Conservation (phyloP, 2,888 invertebrate genomes). For the Synanthedon vespiformis region DNA sequence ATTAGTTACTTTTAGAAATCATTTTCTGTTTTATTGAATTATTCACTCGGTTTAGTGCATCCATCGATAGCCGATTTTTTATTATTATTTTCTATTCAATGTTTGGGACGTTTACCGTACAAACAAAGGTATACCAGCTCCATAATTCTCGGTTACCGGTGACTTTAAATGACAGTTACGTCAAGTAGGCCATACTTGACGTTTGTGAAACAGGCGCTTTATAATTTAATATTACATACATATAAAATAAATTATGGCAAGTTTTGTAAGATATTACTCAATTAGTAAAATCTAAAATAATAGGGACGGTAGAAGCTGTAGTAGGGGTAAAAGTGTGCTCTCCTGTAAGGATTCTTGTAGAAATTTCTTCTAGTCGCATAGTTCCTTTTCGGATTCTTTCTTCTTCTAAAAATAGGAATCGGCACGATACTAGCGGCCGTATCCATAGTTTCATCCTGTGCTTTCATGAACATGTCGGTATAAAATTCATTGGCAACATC, state of each 20-base stretch:
- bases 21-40: too few species aligned
- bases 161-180: too few species aligned
- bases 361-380: constrained; percentile 36
- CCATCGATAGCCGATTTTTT: too few species aligned
- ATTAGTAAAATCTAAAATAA: constrained; percentile 50
- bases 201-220: too few species aligned
- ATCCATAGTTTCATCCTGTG: constrained; percentile 50
- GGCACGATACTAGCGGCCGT: constrained; percentile 51
- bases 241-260: background rate
- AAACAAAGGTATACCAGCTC: too few species aligned
- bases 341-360: constrained; percentile 32
- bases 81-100: too few species aligned
- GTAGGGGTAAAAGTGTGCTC: constrained; percentile 34
- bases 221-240: background rate
- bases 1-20: too few species aligned
- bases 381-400: constrained; percentile 24
- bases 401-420: constrained; percentile 29
- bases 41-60: too few species aligned
- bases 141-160: too few species aligned
- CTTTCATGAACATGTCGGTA: constrained; percentile 22
- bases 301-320: constrained; percentile 40
- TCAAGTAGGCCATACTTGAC: too few species aligned
- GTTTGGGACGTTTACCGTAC: too few species aligned
- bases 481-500: constrained; percentile 14
- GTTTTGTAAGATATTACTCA: background rate